Conservation (phyloP, 2,113 vertebrate species). For the Chamaetylas fuelleborni region DNA sequence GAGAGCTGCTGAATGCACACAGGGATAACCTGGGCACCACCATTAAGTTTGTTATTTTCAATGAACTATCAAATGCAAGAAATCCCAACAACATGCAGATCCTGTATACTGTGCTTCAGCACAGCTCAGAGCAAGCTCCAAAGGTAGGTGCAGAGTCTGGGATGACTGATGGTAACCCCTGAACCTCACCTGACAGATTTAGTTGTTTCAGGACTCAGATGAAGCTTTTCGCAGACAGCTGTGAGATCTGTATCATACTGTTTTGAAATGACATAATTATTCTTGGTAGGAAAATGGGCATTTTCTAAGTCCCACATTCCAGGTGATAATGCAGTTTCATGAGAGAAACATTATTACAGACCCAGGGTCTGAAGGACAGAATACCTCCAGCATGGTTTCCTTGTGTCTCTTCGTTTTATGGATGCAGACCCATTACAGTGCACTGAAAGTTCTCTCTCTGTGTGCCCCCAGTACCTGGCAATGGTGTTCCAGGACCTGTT, state of each 20-base stretch:
- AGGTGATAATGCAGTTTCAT: neutral
- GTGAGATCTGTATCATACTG: neutral
- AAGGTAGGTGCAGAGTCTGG: conserved; percentile 77
- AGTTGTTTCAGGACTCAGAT: neutral
- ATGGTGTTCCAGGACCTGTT: conserved; percentile 98
- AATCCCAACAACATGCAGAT: conserved; percentile 99
- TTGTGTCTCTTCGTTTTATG: neutral
- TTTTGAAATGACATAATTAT: neutral
- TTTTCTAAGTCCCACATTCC: neutral
- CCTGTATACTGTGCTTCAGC: conserved; percentile 91
- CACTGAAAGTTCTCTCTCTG: neutral
- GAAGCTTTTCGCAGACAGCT: neutral
- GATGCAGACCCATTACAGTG: neutral
- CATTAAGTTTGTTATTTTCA: conserved; percentile 97
- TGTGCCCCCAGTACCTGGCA: conserved; percentile 85
- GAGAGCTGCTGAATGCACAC: conserved; percentile 92
- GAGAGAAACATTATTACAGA: rapidly evolving
- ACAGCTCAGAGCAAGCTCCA: conserved; percentile 92
- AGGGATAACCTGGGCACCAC: conserved; percentile 94
- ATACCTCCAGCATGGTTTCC: neutral
- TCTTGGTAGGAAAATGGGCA: neutral
- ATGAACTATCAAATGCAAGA: conserved; percentile 93
- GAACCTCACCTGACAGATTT: neutral
- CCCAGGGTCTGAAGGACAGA: neutral
- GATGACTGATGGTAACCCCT: neutral